phyloP scores from a whole-genome alignment of 2,113 vertebrate genomes.

The Crotalus horridus region DNA sequence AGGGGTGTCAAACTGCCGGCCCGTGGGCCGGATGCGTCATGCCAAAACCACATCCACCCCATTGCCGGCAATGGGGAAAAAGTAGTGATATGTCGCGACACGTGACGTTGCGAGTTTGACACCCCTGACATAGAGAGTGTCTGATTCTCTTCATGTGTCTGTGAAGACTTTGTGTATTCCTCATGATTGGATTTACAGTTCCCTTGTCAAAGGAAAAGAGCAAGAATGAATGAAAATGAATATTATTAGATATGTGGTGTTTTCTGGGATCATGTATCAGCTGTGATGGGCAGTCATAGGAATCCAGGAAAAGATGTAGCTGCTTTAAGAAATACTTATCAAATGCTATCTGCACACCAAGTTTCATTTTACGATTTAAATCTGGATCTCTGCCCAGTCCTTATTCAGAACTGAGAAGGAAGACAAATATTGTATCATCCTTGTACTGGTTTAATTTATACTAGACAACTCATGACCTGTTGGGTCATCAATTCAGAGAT shows the following conservation, averaged over 20 bases:
- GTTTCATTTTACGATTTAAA: background rate
- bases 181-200: background rate
- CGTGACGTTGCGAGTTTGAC: no score
- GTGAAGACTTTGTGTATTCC: background rate
- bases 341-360: background rate
- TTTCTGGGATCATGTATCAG: background rate
- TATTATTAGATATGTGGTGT: background rate
- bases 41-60: no score
- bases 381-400: background rate
- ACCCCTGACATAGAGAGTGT: background rate
- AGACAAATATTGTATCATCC: background rate
- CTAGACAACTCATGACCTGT: background rate
- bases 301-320: background rate
- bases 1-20: no score
- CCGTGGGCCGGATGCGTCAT: no score
- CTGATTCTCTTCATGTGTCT: background rate
- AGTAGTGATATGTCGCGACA: no score
- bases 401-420: background rate
- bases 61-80: no score
- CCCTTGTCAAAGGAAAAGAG: background rate
- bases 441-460: background rate
- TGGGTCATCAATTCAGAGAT: background rate
- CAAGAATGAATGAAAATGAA: background rate
- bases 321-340: background rate
- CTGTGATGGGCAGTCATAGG: background rate